These are phyloP conservation scores for Intellagama lesueurii DNA, from an alignment of 2,797 vertebrate species.

Conservation along the genomic window DNA sequence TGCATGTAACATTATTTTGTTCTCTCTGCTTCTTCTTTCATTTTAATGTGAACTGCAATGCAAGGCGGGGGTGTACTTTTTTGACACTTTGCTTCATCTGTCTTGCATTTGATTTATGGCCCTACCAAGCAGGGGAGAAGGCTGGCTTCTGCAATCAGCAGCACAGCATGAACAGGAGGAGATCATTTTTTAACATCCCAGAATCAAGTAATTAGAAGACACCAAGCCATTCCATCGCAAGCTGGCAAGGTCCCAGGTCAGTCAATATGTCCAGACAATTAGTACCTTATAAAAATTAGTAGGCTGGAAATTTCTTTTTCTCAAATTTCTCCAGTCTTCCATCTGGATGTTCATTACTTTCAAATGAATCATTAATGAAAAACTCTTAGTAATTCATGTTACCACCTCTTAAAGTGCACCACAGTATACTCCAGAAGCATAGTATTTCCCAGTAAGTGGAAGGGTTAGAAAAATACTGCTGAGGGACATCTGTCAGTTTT, in stretches of 20 bases:
- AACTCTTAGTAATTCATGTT: background rate
- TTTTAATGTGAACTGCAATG: background rate
- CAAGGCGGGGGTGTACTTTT: background rate
- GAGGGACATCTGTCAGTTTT: constrained; percentile 1
- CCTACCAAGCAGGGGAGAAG: background rate
- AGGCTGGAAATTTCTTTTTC: background rate
- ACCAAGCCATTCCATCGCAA: background rate
- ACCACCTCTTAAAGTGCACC: background rate
- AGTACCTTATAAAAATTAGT: background rate
- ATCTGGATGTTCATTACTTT: background rate
- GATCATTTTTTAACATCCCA: background rate
- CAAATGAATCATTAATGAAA: background rate
- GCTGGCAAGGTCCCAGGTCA: background rate
- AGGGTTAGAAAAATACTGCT: constrained; percentile 19
- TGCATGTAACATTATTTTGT: background rate
- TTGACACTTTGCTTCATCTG: background rate
- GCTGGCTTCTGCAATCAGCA: constrained; percentile 1
- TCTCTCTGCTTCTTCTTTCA: background rate
- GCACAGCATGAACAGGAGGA: background rate
- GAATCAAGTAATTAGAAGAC: constrained; percentile 8
- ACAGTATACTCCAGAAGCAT: background rate
- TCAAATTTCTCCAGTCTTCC: constrained; percentile 34
- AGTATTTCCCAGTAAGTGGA: background rate
- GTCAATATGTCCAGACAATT: constrained; percentile 11
- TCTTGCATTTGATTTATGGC: constrained; percentile 11